Percentiles rank a stretch among this genome's conserved stretches.
Conservation (phyloP, 2,113 vertebrate species). For the Mohoua ochrocephala region DNA sequence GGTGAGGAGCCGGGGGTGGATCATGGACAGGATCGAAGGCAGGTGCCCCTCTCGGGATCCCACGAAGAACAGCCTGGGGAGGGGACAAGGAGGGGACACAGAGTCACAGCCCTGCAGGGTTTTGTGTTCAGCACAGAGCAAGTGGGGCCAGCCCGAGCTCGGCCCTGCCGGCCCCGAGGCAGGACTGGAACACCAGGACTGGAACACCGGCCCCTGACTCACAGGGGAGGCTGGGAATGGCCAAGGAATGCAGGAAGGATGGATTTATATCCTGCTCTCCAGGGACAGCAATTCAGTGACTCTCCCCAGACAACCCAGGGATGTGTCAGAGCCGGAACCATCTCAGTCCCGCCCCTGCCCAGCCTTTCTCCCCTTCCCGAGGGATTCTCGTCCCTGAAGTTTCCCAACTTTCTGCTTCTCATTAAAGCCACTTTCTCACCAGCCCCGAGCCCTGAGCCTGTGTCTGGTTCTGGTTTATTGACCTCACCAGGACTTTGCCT, state of each 20-base stretch:
- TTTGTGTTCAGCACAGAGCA: neutral
- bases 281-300: neutral
- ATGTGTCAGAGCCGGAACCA: neutral
- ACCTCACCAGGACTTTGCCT: neutral
- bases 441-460: neutral
- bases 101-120: neutral
- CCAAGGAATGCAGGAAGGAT: neutral
- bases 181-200: neutral
- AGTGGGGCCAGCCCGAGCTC: neutral
- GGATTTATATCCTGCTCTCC: neutral
- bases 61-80: slow-evolving; percentile 91
- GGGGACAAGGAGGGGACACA: neutral
- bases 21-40: slow-evolving; percentile 94
- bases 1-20: slow-evolving; percentile 88
- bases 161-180: fast-evolving
- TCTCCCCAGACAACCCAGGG: neutral
- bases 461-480: neutral
- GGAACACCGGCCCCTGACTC: neutral
- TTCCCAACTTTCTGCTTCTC: slow-evolving; percentile 27
- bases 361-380: neutral
- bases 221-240: neutral
- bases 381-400: neutral
- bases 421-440: slow-evolving; percentile 43
- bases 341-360: neutral
- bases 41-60: slow-evolving; percentile 94